Percentiles rank a stretch among this genome's conserved stretches.
Evolutionary conservation across 2,113 vertebrate species (phyloP).

Genomic region (Eudyptes chrysolophus): DNA sequence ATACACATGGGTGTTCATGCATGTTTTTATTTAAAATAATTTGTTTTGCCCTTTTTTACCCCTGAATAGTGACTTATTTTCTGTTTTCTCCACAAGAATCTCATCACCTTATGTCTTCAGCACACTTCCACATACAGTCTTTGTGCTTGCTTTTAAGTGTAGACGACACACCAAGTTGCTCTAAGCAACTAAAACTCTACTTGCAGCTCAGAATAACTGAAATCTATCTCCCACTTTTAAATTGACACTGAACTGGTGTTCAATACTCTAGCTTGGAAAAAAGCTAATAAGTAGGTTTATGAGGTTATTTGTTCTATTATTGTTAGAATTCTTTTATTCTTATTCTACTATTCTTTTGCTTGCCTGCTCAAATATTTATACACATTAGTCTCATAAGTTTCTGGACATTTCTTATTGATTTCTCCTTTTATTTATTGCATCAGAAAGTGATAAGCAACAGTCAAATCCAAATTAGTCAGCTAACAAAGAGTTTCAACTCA

Average conservation of each 20-base stretch:
- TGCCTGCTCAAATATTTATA: not conserved
- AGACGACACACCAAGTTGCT: not conserved
- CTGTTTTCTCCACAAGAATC: not conserved
- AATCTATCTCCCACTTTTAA: not conserved
- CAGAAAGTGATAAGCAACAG: not conserved
- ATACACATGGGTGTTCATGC: not conserved
- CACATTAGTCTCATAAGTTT: not conserved
- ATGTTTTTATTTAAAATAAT: not conserved
- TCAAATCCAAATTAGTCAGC: not conserved
- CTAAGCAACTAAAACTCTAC: not conserved
- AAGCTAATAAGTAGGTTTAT: not conserved
- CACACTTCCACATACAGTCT: not conserved
- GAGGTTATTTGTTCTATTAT: not conserved
- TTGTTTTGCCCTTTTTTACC: not conserved
- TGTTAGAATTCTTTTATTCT: not conserved
- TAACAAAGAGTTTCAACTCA: not conserved
- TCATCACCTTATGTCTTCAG: not conserved
- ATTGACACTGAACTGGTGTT: not conserved
- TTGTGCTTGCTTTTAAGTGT: not conserved
- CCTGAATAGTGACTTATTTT: not conserved
- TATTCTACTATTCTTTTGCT: not conserved
- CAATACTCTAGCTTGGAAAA: not conserved
- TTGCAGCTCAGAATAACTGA: not conserved
- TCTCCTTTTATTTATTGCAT: not conserved
- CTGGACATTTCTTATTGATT: not conserved